Evolutionary conservation across 2,113 vertebrate genomes (phyloP).

Genomic region (Trematocara nigrifrons): DNA sequence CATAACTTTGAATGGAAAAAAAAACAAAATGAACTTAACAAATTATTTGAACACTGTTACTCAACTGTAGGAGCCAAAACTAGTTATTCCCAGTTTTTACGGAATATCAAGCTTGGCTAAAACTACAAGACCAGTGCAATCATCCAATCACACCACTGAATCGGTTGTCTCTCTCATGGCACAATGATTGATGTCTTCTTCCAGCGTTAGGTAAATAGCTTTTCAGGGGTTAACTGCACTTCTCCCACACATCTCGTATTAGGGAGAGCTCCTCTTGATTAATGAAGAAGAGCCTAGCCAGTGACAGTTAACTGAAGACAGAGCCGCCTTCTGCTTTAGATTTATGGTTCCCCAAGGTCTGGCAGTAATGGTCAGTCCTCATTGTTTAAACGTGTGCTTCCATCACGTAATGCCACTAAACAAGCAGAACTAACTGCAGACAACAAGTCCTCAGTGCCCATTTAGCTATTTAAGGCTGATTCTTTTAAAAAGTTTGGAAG

Average conservation of each 20-base stretch:
- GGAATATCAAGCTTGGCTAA: background rate
- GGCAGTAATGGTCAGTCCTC: constrained; percentile 44
- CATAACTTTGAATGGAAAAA: background rate
- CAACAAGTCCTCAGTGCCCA: constrained; percentile 20
- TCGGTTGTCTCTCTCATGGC: background rate
- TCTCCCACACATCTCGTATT: constrained; percentile 8
- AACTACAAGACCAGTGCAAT: background rate
- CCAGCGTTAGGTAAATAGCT: background rate
- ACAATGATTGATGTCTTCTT: background rate
- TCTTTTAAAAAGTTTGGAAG: constrained; percentile 37
- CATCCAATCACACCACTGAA: background rate
- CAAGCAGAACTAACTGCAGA: constrained; percentile 2
- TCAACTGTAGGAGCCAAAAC: background rate
- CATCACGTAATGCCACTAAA: constrained; percentile 42
- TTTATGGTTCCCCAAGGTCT: constrained; percentile 47
- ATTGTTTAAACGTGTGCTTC: constrained; percentile 34
- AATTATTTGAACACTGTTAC: background rate
- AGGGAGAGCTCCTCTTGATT: constrained; percentile 48
- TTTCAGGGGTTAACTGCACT: background rate
- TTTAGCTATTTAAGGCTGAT: constrained; percentile 39
- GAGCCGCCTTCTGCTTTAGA: constrained; percentile 50
- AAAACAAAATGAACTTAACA: fast-evolving
- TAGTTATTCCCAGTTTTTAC: background rate
- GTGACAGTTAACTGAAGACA: constrained; percentile 52
- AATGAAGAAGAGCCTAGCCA: constrained; percentile 58